Evolutionary conservation across 1,140 invertebrate genomes (phyloP).

Genomic region (Archivesica marissinica): DNA sequence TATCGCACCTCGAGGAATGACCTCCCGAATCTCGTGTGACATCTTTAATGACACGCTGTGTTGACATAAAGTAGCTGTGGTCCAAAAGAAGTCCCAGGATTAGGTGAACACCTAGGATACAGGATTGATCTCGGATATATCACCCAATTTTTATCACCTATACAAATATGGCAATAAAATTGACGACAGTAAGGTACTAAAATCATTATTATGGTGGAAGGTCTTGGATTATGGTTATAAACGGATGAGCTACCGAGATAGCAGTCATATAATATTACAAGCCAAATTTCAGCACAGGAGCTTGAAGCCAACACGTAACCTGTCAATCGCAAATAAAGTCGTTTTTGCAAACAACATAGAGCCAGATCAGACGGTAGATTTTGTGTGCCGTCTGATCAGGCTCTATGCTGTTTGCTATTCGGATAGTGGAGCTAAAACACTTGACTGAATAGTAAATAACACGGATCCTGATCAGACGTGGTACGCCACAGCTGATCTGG

Average conservation of each 20-base stretch:
- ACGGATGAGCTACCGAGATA: not conserved
- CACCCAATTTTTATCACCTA: constrained; percentile 22
- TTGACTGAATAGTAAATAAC: too few species aligned
- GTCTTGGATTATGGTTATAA: not conserved
- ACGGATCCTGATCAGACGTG: too few species aligned
- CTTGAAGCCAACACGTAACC: not conserved
- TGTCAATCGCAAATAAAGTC: not conserved
- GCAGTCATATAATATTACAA: not conserved
- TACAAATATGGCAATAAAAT: constrained; percentile 20
- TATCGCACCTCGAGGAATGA: not conserved
- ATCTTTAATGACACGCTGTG: constrained; percentile 2
- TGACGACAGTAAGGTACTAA: constrained; percentile 8
- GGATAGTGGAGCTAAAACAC: not conserved
- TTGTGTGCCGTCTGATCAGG: not conserved
- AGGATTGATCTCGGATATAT: constrained; percentile 25
- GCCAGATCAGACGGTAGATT: not conserved
- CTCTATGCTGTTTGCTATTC: not conserved
- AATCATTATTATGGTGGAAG: constrained; percentile 11
- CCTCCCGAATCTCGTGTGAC: not conserved
- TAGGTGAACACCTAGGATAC: constrained; percentile 9
- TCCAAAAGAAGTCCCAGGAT: not conserved
- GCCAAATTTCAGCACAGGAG: not conserved
- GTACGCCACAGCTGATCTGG: too few species aligned
- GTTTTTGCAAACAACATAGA: not conserved
- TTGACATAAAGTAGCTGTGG: constrained; percentile 12